phyloP scores from a whole-genome alignment of 2,888 invertebrate genomes.

The Cheilosia urbana region DNA sequence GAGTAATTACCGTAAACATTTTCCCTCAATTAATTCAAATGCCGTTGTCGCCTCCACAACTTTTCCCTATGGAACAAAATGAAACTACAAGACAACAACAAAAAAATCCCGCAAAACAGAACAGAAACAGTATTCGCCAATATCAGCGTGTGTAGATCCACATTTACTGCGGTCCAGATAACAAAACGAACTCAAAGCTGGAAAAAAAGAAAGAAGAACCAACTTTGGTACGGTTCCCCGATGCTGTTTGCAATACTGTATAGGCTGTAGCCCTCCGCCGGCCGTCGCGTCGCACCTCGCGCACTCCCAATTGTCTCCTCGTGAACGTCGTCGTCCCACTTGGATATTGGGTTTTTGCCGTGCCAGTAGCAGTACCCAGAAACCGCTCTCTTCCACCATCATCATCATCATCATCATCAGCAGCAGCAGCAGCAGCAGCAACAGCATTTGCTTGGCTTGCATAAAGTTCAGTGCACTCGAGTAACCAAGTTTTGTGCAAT shows the following conservation, averaged over 20 bases:
- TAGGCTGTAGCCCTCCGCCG: conserved; percentile 4
- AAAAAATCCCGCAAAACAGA: conserved; percentile 52
- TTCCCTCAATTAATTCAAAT: conserved; percentile 66
- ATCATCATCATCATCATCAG: not conserved
- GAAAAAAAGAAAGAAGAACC: conserved; percentile 34
- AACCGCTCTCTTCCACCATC: conserved; percentile 44
- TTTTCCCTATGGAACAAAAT: conserved; percentile 16
- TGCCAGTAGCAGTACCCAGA: conserved; percentile 32
- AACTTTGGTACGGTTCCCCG: conserved; percentile 67
- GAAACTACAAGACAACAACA: conserved; percentile 5
- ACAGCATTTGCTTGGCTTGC: conserved; percentile 62
- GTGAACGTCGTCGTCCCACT: conserved; percentile 47
- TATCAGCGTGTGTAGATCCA: conserved; percentile 42
- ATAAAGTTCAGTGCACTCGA: conserved; percentile 73
- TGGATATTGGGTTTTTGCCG: conserved; percentile 52
- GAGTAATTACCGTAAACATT: conserved; percentile 67
- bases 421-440: not conserved
- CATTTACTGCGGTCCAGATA: conserved; percentile 72
- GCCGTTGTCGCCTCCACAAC: conserved; percentile 52
- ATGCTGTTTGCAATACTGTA: conserved; percentile 59
- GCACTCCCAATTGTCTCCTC: conserved; percentile 20
- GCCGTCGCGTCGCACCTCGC: conserved; percentile 14
- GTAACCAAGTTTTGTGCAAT: conserved; percentile 75
- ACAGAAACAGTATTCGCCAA: conserved; percentile 45
- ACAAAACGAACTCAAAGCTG: conserved; percentile 58